Percentiles rank a stretch among this genome's conserved stretches.
Conservation (phyloP, 2,797 vertebrate species). For the Xenentodon cancila region DNA sequence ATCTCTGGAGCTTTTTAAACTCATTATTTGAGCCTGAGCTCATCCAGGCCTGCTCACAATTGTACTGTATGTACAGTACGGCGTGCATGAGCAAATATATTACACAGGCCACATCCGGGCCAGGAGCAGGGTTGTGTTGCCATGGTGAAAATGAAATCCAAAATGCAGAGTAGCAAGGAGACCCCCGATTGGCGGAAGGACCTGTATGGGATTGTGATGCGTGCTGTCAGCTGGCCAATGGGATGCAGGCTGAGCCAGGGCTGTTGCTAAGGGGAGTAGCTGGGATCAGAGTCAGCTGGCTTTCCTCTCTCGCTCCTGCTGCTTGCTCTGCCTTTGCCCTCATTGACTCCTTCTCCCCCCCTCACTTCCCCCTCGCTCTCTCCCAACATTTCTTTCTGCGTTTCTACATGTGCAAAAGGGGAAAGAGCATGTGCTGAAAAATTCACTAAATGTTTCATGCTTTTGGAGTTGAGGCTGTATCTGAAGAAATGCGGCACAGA, state of each 20-base stretch:
- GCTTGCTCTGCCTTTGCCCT: constrained; percentile 76
- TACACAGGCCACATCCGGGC: constrained; percentile 64
- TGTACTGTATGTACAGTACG: constrained; percentile 37
- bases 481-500: constrained; percentile 25
- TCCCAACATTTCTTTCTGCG: constrained; percentile 55
- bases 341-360: constrained; percentile 72
- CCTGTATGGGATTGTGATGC: constrained; percentile 81
- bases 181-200: constrained; percentile 74
- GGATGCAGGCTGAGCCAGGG: constrained; percentile 62
- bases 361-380: constrained; percentile 43
- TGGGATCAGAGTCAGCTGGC: constrained; percentile 81
- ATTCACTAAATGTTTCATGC: constrained; percentile 83
- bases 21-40: neutral
- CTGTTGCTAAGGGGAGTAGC: constrained; percentile 88
- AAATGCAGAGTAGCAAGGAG: constrained; percentile 75
- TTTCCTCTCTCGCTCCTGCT: constrained; percentile 63
- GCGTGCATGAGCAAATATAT: constrained; percentile 2
- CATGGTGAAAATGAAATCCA: constrained; percentile 85
- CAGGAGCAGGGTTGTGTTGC: constrained; percentile 80
- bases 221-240: constrained; percentile 80
- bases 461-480: constrained; percentile 21
- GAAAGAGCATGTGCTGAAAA: constrained; percentile 82
- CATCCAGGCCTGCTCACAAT: constrained; percentile 19
- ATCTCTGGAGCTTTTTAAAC: constrained; percentile 7
- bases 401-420: constrained; percentile 75